Evolutionary conservation across 2,113 vertebrate species (phyloP), one percentile per base, ranked within the genome.

Genomic region (Anarhynchus alexandrinus): DNA sequence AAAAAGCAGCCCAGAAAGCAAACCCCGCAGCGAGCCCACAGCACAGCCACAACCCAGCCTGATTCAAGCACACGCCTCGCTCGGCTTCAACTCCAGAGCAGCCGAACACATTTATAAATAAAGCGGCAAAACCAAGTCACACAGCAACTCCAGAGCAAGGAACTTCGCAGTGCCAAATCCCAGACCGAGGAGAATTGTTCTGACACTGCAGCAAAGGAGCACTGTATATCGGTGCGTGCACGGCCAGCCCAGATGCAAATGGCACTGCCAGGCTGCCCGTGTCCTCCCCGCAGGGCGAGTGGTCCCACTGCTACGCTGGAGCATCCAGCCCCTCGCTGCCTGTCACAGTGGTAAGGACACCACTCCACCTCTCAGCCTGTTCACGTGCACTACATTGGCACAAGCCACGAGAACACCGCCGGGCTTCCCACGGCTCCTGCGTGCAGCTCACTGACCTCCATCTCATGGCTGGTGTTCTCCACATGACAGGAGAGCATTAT

Each of bases 361-460:
- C 6, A 2, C 65, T 19, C 22, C 57, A 27, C 51, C 61, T 21
- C 54, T 15, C 26, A 12, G 69, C 32, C 32, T 7, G 3, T 23
- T 42, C 40, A 9, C 1, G 2, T 5, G 19, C 10, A 0, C 49
- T 3, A 4, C 15, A 1, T 3, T 0, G 1, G 34, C 52, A 47
- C 64, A 15, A 21, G 16, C 13, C n/a, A 10, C 1, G 6, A 40
- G n/a, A 42, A 36, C 58, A 20, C 19, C 9, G 1, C 19, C 9
- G 1, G 15, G 14, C 58, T 38, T 38, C 52, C 38, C 16, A 5
- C 19, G 29, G 45, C 45, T 69, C 54, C 42, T 5, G 17, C 2
- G 1, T 1, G 9, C 49, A 20, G 21, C 49, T 70, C 26, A 0
- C 30, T 49, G 10, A 22, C 57, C 11, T 11, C 57, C 59, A 15